A percentile compares a stretch with the other conserved stretches of the same genome.
Conservation (phyloP, 2,888 invertebrate species). For the Drosophila paracracens region DNA sequence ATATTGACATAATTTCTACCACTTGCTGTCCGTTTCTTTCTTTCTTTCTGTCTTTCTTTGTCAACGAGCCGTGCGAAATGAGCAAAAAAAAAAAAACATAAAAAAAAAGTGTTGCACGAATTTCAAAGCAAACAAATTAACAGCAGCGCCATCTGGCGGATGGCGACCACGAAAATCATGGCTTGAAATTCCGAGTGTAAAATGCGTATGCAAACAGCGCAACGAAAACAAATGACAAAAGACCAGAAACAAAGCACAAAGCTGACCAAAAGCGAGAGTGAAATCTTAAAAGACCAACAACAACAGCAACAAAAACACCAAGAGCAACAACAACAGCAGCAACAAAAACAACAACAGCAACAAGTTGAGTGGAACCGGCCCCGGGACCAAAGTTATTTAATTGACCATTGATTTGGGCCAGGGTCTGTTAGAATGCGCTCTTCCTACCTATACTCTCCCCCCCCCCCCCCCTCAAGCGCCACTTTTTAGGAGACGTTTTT, state of each 20-base stretch:
- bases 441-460: background rate
- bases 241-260: conserved; percentile 17
- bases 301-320: conserved; percentile 15
- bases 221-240: conserved; percentile 34
- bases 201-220: conserved; percentile 48
- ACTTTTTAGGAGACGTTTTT: background rate
- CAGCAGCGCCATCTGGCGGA: conserved; percentile 32
- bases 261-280: conserved; percentile 73
- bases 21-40: conserved; percentile 30
- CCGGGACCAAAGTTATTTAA: conserved; percentile 64
- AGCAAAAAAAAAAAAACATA: background rate
- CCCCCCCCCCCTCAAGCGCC: background rate
- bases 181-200: conserved; percentile 14
- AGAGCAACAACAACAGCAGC: conserved; percentile 11
- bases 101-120: conserved; percentile 31
- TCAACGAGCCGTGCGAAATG: conserved; percentile 23
- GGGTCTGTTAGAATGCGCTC: conserved; percentile 52
- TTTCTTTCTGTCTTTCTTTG: conserved; percentile 11
- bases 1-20: conserved; percentile 77
- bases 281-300: conserved; percentile 54
- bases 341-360: conserved; percentile 9
- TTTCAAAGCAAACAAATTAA: conserved; percentile 68
- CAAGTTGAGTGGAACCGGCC: background rate
- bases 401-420: conserved; percentile 50
- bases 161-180: conserved; percentile 11